These are phyloP conservation scores for Sigmodon hispidus DNA, from an alignment of 2,113 vertebrate species.

Conservation along the genomic window DNA sequence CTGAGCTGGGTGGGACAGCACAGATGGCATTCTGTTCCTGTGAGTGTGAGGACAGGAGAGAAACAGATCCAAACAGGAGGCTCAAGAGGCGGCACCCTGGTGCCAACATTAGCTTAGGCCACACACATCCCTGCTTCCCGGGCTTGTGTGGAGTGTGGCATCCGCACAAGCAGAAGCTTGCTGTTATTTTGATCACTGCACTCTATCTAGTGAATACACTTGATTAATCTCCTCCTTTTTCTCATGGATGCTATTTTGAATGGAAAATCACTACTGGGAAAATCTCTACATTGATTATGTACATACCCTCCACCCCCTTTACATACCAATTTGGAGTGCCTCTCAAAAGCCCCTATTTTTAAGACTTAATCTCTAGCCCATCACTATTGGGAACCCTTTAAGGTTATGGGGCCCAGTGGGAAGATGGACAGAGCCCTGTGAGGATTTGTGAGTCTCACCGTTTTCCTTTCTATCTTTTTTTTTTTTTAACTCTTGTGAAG, in stretches of 20 bases:
- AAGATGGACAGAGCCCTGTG: background rate
- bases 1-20: background rate
- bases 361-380: background rate
- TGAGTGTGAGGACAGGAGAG: conserved; percentile 40
- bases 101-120: conserved; percentile 29
- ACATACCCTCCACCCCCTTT: rapidly evolving
- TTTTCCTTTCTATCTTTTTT: background rate
- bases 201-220: conserved; percentile 65
- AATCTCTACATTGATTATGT: background rate
- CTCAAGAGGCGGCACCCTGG: conserved; percentile 9
- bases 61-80: conserved; percentile 57
- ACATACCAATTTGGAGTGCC: background rate
- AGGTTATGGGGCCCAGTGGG: no score
- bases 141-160: background rate
- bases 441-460: background rate
- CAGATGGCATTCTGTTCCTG: conserved; percentile 70
- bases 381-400: background rate
- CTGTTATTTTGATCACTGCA: conserved; percentile 61
- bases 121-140: background rate
- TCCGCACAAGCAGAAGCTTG: conserved; percentile 58
- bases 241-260: conserved; percentile 58
- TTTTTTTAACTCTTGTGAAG: background rate
- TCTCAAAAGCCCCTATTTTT: background rate
- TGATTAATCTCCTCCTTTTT: conserved; percentile 47
- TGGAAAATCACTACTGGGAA: conserved; percentile 59